Evolutionary conservation across 2,888 invertebrate species (phyloP).

Genomic region (Actias luna): DNA sequence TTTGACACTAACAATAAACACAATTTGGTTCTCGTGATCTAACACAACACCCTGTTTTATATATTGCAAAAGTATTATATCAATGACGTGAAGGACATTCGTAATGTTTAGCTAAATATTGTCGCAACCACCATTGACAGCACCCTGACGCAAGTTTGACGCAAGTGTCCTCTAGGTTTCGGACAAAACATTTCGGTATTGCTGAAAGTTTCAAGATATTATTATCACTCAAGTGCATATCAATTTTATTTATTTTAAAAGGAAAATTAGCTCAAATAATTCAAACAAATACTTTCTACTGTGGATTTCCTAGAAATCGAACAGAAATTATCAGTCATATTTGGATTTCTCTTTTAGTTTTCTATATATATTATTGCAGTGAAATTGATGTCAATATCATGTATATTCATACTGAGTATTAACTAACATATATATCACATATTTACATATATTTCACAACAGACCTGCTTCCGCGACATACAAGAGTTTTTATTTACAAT

Average conservation of each 20-base stretch:
- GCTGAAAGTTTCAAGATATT: slow-evolving; percentile 40
- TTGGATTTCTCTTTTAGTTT: background rate
- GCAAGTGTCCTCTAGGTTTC: slow-evolving; percentile 44
- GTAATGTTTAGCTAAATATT: slow-evolving; percentile 33
- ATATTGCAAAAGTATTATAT: slow-evolving; percentile 2
- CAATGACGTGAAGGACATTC: slow-evolving; percentile 31
- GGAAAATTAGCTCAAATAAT: background rate
- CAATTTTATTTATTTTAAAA: slow-evolving; percentile 53
- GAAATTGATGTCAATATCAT: background rate
- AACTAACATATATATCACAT: background rate
- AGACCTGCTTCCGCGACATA: background rate
- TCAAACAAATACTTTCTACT: background rate
- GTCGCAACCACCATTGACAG: slow-evolving; percentile 37
- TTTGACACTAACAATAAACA: background rate
- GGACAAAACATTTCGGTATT: slow-evolving; percentile 44
- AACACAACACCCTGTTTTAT: background rate
- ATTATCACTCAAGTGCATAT: slow-evolving; percentile 38
- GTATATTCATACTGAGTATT: background rate
- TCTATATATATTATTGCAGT: background rate
- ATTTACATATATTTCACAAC: background rate
- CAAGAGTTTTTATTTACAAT: background rate
- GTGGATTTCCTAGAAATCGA: background rate
- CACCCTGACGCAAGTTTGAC: slow-evolving; percentile 39
- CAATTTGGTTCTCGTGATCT: background rate
- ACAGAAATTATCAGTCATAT: background rate